phyloP scores from a whole-genome alignment of 2,888 invertebrate species.

The Micropterix aruncella region DNA sequence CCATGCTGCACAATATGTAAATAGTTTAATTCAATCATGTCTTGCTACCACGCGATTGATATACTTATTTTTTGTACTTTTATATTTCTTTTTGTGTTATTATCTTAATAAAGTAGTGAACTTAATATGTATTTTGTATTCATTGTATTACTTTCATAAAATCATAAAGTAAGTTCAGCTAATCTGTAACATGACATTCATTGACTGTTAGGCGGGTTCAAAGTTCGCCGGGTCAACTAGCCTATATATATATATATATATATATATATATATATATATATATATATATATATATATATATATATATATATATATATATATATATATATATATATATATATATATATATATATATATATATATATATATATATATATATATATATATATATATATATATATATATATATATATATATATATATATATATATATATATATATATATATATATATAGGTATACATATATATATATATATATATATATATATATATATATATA shows the following conservation, averaged over 20 bases:
- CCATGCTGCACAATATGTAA: no score
- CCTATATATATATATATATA: neutral
- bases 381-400: slow-evolving; percentile 1
- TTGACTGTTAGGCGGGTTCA: neutral
- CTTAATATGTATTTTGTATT: neutral
- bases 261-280: neutral
- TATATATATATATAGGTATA: no score
- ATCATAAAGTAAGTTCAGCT: neutral
- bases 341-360: neutral
- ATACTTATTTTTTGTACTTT: no score
- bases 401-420: slow-evolving; percentile 1
- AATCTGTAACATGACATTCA: neutral
- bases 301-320: slow-evolving; percentile 1
- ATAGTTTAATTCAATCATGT: no score
- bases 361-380: neutral
- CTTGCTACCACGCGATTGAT: no score
- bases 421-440: no score
- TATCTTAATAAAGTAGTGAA: no score
- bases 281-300: neutral
- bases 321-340: slow-evolving; percentile 1
- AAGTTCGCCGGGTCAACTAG: neutral
- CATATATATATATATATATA: neutral
- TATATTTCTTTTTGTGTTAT: no score
- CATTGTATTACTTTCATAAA: no score
- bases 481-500: neutral